Evolutionary conservation across 2,888 invertebrate genomes (phyloP).

Genomic region (Leucoptera coffeella): DNA sequence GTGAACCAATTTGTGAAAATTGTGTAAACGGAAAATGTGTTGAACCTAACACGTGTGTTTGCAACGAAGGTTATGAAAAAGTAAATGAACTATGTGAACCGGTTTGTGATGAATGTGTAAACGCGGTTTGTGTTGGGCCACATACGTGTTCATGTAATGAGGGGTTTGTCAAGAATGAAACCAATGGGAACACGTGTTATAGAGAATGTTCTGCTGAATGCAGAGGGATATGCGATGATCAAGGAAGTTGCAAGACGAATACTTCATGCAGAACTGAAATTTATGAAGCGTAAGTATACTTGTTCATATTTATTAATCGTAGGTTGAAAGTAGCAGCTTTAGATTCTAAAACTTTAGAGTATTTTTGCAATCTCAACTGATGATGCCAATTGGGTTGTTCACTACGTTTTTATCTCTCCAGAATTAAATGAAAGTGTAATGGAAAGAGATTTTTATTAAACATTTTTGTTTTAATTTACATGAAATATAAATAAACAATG

Average conservation of each 20-base stretch:
- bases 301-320: too few relatives aligned
- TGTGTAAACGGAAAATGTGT: constrained; percentile 49
- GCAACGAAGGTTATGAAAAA: constrained; percentile 43
- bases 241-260: background rate
- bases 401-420: too few relatives aligned
- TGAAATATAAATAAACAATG: too few relatives aligned
- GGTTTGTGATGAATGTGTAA: constrained; percentile 14
- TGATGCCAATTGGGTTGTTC: too few relatives aligned
- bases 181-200: background rate
- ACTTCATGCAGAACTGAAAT: too few relatives aligned
- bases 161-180: constrained; percentile 10
- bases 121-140: constrained; percentile 16
- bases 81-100: constrained; percentile 12
- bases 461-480: too few relatives aligned
- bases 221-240: background rate
- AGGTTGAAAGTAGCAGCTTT: too few relatives aligned
- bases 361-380: too few relatives aligned
- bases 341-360: too few relatives aligned
- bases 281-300: too few relatives aligned
- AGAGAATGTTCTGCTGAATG: background rate
- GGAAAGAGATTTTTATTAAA: too few relatives aligned
- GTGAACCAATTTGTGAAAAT: constrained; percentile 8
- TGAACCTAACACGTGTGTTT: constrained; percentile 54
- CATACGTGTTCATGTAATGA: constrained; percentile 12
- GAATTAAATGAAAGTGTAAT: too few relatives aligned